Evolutionary conservation across 2,113 vertebrate species (phyloP), one percentile per base, ranked within the genome.

Genomic region (Sapajus apella): DNA sequence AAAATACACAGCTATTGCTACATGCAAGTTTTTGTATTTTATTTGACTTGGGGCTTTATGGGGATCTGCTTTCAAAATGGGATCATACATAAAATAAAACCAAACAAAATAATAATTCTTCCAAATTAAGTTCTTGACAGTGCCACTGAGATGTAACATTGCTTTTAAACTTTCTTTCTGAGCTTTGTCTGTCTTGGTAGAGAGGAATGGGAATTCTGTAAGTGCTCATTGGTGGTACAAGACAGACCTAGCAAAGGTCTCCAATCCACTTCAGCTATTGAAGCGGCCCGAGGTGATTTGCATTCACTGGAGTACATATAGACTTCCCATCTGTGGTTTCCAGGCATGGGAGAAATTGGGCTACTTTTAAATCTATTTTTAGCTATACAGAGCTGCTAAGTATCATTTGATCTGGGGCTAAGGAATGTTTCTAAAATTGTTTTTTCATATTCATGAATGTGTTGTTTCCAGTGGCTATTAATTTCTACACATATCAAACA

Each of bases 361-460:
- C 96, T 98, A 97, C 96, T 98, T 97, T 97, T 30, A 95, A 97
- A 75, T 85, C 73, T 96, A 89, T 90, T 96, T 97, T 98, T 96
- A 83, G 96, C 76, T 91, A 70, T 66, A 35, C 55, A 95, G 84
- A 82, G 80, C 97, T 11, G 61, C 92, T 93, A 97, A 98, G 94
- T 85, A 95, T 91, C 96, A 97, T 94, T 79, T 97, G 79, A 85
- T 97, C 95, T 96, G 80, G 9, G 50, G 27, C 8, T 0, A 0
- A 97, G 55, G 96, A 97, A 96, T 95, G 96, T 96, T 98, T 95
- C 95, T 94, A 97, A 97, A 97, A 97, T 88, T 96, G 88, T 95
- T 97, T 97, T 94, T 98, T 95, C 96, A 96, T 97, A 98, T 98
- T 95, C 91, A 96, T 93, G 95, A 97, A 97, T 87, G 72, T n/a